Percentiles rank a stretch among this genome's conserved stretches.
Evolutionary conservation across 2,113 vertebrate species (phyloP).

Genomic region (Morone chrysops): DNA sequence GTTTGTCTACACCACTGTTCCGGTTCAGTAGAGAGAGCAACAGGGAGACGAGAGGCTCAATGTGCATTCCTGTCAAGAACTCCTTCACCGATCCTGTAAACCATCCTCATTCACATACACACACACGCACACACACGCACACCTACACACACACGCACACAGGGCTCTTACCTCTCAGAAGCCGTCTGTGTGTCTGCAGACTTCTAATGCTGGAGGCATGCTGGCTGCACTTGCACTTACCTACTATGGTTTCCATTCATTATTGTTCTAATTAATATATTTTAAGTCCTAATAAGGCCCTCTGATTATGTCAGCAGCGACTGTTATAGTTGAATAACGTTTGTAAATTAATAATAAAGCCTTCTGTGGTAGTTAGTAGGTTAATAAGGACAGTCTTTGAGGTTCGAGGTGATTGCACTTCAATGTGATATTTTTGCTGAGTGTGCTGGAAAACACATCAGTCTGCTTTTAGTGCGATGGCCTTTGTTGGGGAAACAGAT

Average conservation of each 20-base stretch:
- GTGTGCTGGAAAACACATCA: conserved; percentile 73
- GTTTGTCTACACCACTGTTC: conserved; percentile 83
- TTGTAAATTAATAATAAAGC: conserved; percentile 78
- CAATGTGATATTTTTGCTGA: conserved; percentile 84
- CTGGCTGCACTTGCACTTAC: conserved; percentile 62
- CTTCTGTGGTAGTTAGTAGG: conserved; percentile 72
- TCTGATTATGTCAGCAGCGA: conserved; percentile 70
- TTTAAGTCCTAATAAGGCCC: conserved; percentile 73
- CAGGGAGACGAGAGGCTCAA: conserved; percentile 77
- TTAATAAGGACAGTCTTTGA: conserved; percentile 81
- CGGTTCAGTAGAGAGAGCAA: conserved; percentile 83
- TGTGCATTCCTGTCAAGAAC: conserved; percentile 82
- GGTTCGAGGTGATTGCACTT: conserved; percentile 82
- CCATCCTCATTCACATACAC: conserved; percentile 44
- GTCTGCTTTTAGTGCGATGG: conserved; percentile 54
- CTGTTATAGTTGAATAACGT: conserved; percentile 76
- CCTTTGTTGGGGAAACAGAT: conserved; percentile 63
- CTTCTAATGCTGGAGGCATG: conserved; percentile 57
- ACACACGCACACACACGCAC: background rate
- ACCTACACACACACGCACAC: conserved; percentile 8
- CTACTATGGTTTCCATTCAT: conserved; percentile 75
- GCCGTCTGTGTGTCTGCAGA: conserved; percentile 54
- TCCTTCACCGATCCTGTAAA: conserved; percentile 78
- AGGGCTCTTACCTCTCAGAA: conserved; percentile 47
- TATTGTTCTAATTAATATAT: conserved; percentile 78